Evolutionary conservation across 2,888 invertebrate species (phyloP).

Genomic region (Amitus sp.): DNA sequence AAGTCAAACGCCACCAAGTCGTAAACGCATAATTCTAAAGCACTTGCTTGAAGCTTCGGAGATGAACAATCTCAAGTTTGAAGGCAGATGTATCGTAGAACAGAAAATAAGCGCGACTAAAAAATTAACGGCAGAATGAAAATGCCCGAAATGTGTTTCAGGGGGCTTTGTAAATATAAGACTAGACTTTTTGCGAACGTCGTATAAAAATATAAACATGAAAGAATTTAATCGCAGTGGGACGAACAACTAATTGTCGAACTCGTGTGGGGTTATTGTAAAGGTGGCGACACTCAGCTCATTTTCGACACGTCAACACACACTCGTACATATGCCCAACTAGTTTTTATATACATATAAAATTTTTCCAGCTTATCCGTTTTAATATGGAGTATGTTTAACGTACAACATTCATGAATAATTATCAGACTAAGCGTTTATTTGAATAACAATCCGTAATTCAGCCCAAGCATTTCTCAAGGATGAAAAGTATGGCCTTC

Average conservation of each 20-base stretch:
- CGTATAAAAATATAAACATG: conserved; percentile 64
- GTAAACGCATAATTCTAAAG: too few relatives aligned
- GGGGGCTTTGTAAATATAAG: conserved; percentile 57
- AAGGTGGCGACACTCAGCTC: conserved; percentile 8
- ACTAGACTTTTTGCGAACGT: conserved; percentile 61
- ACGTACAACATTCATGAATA: conserved; percentile 62
- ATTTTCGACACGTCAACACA: conserved; percentile 5
- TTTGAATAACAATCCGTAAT: too few relatives aligned
- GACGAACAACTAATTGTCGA: conserved; percentile 47
- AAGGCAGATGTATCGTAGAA: too few relatives aligned
- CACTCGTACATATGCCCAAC: conserved; percentile 17
- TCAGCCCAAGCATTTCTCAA: too few relatives aligned
- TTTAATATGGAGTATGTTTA: conserved; percentile 45
- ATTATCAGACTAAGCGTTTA: conserved; percentile 53
- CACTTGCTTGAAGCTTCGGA: too few relatives aligned
- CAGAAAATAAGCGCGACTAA: conserved; percentile 14
- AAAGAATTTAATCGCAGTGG: conserved; percentile 50
- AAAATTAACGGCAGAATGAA: conserved; percentile 14
- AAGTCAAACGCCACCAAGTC: too few relatives aligned
- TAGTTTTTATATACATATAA: conserved; percentile 24
- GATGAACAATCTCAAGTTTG: too few relatives aligned
- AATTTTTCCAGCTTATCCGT: conserved; percentile 24
- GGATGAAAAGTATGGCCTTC: too few relatives aligned
- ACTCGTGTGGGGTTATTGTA: conserved; percentile 21
- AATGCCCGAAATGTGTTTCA: conserved; percentile 47